Evolutionary conservation across 2,888 invertebrate genomes (phyloP).

Genomic region (Tipula unca): DNA sequence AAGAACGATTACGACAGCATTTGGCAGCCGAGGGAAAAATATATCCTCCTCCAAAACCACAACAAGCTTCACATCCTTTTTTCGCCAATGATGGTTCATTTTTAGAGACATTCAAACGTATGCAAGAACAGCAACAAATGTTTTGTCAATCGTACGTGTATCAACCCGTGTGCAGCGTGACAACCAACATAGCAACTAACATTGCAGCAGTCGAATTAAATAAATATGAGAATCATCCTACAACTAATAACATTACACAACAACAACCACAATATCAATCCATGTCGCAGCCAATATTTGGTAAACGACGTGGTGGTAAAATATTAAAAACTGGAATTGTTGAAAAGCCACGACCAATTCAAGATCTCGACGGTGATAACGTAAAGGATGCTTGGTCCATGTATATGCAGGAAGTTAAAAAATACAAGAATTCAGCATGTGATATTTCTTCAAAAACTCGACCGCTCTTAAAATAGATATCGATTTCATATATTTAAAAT

Average conservation of each 20-base stretch:
- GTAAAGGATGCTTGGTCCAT: conserved; percentile 87
- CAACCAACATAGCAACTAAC: conserved; percentile 25
- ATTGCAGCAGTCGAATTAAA: conserved; percentile 33
- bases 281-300: conserved; percentile 47
- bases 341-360: conserved; percentile 65
- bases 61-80: conserved; percentile 48
- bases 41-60: conserved; percentile 54
- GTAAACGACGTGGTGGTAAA: conserved; percentile 77
- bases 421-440: conserved; percentile 85
- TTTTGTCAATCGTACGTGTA: conserved; percentile 9
- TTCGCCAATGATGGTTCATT: conserved; percentile 77
- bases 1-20: conserved; percentile 37
- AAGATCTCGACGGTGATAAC: conserved; percentile 38
- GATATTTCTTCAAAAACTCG: conserved; percentile 86
- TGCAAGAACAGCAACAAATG: conserved; percentile 52
- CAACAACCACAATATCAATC: conserved; percentile 41
- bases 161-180: background rate
- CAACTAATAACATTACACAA: background rate
- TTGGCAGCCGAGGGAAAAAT: conserved; percentile 40
- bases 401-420: conserved; percentile 88
- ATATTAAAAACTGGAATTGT: conserved; percentile 85
- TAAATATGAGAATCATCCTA: background rate
- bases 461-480: conserved; percentile 72
- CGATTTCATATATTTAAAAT: background rate
- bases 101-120: conserved; percentile 83